These are phyloP conservation scores for Atta colombica DNA, from an alignment of 1,140 invertebrate species.

Conservation along the genomic window DNA sequence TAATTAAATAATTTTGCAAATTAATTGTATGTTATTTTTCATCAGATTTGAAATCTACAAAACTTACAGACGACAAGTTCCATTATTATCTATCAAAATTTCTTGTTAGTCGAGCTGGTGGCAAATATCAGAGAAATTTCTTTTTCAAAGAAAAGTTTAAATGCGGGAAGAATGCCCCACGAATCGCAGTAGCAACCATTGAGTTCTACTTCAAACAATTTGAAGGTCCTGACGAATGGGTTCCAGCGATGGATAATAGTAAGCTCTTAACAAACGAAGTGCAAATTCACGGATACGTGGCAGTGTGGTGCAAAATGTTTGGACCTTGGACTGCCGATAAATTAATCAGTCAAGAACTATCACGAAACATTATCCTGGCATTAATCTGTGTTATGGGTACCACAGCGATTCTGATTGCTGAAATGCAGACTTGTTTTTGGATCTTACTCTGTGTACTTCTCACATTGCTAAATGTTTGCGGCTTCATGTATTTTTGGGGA, in stretches of 20 bases:
- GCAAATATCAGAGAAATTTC: constrained; percentile 90
- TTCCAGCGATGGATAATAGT: constrained; percentile 91
- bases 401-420: constrained; percentile 93
- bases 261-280: constrained; percentile 87
- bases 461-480: constrained; percentile 93
- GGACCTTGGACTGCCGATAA: constrained; percentile 93
- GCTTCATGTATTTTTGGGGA: constrained; percentile 94
- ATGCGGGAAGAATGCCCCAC: constrained; percentile 88
- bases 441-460: constrained; percentile 92
- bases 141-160: constrained; percentile 88
- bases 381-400: constrained; percentile 93
- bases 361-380: constrained; percentile 93
- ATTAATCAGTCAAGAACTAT: constrained; percentile 91
- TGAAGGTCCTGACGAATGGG: constrained; percentile 88
- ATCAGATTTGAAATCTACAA: constrained; percentile 77
- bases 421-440: constrained; percentile 92
- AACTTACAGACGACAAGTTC: constrained; percentile 87
- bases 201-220: constrained; percentile 89
- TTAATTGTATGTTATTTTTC: constrained; percentile 41
- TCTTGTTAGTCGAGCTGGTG: constrained; percentile 89
- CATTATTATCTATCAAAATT: constrained; percentile 90
- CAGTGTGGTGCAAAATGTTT: constrained; percentile 91
- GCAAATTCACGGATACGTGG: constrained; percentile 88
- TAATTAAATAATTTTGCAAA: not conserved
- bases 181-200: constrained; percentile 88